Evolutionary conservation across 2,113 vertebrate genomes (phyloP).

Genomic region (Chlorodrepanis virens): DNA sequence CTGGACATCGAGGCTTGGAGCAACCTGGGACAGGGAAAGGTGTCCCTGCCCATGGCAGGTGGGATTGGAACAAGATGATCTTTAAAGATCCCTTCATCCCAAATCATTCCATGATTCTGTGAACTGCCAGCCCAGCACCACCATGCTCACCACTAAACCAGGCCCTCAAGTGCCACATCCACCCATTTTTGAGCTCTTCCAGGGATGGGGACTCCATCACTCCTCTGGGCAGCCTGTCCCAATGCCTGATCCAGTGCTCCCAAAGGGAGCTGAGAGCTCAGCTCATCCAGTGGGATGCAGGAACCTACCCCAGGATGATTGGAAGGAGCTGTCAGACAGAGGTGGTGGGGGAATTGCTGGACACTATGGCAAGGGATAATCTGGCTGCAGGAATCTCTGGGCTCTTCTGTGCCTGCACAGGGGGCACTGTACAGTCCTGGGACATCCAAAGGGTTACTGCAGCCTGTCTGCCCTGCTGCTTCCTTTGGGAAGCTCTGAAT

Average conservation of each 20-base stretch:
- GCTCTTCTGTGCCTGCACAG: background rate
- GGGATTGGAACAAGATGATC: background rate
- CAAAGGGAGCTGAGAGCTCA: background rate
- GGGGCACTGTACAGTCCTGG: background rate
- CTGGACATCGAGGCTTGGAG: background rate
- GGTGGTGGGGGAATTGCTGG: background rate
- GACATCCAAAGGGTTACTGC: background rate
- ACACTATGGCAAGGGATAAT: accelerated
- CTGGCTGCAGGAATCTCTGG: background rate
- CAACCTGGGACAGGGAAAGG: background rate
- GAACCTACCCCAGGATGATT: background rate
- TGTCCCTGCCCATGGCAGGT: background rate
- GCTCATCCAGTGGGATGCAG: background rate
- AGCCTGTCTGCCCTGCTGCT: background rate
- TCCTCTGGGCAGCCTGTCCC: background rate
- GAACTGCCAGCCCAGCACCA: background rate
- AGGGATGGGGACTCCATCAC: background rate
- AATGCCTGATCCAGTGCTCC: background rate
- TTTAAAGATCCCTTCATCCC: background rate
- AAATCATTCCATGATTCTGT: background rate
- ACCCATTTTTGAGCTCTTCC: accelerated
- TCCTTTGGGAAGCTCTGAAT: background rate
- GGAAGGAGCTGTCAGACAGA: background rate
- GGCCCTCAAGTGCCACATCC: background rate
- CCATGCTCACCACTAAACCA: accelerated